A percentile compares a stretch with the other conserved stretches of the same genome.
Conservation (phyloP, 2,797 vertebrate genomes). For the Mionectes olivaceus region DNA sequence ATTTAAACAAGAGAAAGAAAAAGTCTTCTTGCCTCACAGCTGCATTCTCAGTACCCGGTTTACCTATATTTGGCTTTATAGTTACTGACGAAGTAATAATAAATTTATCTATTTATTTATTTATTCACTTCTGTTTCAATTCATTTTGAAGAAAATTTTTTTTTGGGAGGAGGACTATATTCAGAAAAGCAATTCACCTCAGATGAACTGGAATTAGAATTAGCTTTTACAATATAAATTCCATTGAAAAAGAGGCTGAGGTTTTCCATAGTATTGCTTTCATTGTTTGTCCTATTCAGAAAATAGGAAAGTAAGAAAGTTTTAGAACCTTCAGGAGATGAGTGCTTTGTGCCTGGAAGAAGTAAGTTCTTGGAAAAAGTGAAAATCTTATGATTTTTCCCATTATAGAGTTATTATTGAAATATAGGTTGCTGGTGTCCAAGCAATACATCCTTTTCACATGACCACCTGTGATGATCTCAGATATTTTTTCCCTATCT, state of each 20-base stretch:
- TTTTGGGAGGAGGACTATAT: fast-evolving
- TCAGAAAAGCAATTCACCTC: neutral
- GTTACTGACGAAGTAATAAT: neutral
- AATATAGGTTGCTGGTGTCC: neutral
- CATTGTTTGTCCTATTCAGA: neutral
- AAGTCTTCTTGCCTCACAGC: neutral
- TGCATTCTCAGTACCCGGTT: neutral
- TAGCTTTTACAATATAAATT: neutral
- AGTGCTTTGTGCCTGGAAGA: neutral
- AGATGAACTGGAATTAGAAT: neutral
- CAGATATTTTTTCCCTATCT: neutral
- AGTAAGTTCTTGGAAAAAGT: neutral
- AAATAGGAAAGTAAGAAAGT: neutral
- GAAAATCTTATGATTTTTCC: neutral
- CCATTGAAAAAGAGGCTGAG: neutral
- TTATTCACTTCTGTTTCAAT: neutral
- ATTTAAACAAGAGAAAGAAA: slow-evolving; percentile 19
- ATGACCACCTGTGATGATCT: neutral
- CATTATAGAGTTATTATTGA: neutral
- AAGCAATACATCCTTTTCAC: neutral
- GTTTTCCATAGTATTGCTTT: neutral
- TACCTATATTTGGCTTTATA: neutral
- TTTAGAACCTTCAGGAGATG: neutral
- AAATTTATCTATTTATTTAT: neutral
- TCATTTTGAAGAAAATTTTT: neutral